Evolutionary conservation across 2,888 invertebrate genomes (phyloP), one percentile per base, ranked within the genome.

Genomic region (Sericinus montela): DNA sequence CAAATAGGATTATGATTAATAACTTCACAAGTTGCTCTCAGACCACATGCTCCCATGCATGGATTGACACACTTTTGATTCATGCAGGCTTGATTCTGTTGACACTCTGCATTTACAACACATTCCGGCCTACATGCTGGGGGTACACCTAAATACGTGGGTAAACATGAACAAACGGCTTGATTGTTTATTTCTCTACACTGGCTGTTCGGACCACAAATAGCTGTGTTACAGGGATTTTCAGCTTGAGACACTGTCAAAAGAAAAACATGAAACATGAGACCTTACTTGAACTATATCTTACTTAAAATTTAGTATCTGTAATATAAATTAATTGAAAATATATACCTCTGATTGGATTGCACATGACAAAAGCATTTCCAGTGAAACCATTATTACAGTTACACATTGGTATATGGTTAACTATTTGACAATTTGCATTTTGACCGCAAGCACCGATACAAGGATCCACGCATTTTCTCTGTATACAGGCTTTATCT

Each of bases 1-100:
- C 96, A 96, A 29, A 92, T 90, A 3, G 95, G 94, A 51, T 92
- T 93, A 63, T 95, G 95, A 70, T 93, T 94, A 16, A 93, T 88
- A 1, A 95, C 94, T 61, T 86, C 86, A 67, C 94, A 92, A 30
- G 83, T 83, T 41, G 94, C 91, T 67, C 89, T 80, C 41, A 91
- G 60, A 44, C 94, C 94, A 61, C 94, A 96, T 42, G 92, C 89
- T 38, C 93, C 94, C 13, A 91, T 86, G 67, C 94, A 95, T 39
- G 94, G 94, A 79, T 94, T 93, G 40, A 90, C 81, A 75, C 94
- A 94, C 75, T 92, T 92, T 65, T 93, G 92, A 56, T 91, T 91
- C 45, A 93, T 90, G 65, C 95, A 95, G 14, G 94, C 94, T 71
- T 91, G 81, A 61, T 92, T 91, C 59, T 91, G 91, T 0, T 91